Percentiles rank a stretch among this genome's conserved stretches.
Evolutionary conservation across 1,140 invertebrate genomes (phyloP).

Genomic region (Zaprionus gabonicus): DNA sequence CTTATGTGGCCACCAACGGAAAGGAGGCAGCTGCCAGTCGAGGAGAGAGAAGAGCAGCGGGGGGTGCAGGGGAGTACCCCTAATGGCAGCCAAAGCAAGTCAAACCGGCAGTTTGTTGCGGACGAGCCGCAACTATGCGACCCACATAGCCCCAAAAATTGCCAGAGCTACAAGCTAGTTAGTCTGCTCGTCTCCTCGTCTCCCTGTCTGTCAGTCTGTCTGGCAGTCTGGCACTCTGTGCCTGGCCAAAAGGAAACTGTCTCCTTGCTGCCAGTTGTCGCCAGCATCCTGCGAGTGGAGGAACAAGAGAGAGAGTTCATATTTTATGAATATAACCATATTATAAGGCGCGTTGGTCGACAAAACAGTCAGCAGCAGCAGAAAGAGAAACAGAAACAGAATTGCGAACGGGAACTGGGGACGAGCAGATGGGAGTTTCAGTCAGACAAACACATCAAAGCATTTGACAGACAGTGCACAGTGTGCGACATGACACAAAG

Average conservation of each 20-base stretch:
- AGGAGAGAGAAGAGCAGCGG: background rate
- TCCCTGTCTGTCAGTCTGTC: background rate
- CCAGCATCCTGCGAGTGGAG: conserved; percentile 36
- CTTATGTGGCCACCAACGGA: conserved; percentile 69
- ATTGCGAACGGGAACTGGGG: conserved; percentile 7
- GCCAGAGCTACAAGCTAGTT: conserved; percentile 70
- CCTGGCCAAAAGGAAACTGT: conserved; percentile 32
- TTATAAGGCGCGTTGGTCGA: conserved; percentile 63
- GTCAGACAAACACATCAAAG: conserved; percentile 70
- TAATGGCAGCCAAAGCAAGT: conserved; percentile 34
- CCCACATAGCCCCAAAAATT: conserved; percentile 57
- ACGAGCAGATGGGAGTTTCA: conserved; percentile 52
- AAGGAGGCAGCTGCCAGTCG: conserved; percentile 7
- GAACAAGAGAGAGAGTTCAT: conserved; percentile 58
- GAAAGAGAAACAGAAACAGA: conserved; percentile 1
- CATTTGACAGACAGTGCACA: conserved; percentile 52
- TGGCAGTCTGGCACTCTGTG: background rate
- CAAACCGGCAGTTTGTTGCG: conserved; percentile 59
- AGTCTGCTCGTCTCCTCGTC: conserved; percentile 2
- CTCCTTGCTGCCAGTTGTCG: conserved; percentile 62
- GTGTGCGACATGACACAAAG: conserved; percentile 33
- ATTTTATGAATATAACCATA: conserved; percentile 82
- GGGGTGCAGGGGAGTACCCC: conserved; percentile 17
- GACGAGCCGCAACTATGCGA: conserved; percentile 51
- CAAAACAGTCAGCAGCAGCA: conserved; percentile 36